phyloP scores from a whole-genome alignment of 23 tunicate species.

The Aplidium turbinatum region DNA sequence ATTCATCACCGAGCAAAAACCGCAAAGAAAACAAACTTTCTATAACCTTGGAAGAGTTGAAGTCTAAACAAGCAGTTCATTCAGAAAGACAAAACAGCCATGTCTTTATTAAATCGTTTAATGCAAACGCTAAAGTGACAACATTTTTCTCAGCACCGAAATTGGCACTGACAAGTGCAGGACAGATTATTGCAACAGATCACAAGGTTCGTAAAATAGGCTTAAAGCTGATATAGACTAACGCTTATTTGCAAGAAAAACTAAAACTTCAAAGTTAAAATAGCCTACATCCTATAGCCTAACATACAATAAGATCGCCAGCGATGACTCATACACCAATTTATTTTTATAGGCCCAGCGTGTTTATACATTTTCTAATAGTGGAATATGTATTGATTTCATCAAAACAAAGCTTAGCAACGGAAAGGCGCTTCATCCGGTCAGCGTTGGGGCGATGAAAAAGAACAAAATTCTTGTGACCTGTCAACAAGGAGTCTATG shows the following conservation, averaged over 20 bases:
- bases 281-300: too few relatives aligned
- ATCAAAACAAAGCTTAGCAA: constrained; percentile 33
- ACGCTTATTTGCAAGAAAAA: too few relatives aligned
- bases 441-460: constrained; percentile 45
- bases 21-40: background rate
- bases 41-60: background rate
- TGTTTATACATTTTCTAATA: constrained; percentile 24
- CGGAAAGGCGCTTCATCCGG: constrained; percentile 46
- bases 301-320: too few relatives aligned
- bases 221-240: too few relatives aligned
- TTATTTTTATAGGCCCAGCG: too few relatives aligned
- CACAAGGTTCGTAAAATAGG: constrained; percentile 39
- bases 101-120: constrained; percentile 33
- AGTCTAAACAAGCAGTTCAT: background rate
- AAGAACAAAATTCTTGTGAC: constrained; percentile 46
- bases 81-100: background rate
- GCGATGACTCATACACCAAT: too few relatives aligned
- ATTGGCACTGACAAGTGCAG: constrained; percentile 19
- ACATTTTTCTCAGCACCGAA: constrained; percentile 57
- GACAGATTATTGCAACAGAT: constrained; percentile 50
- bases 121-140: constrained; percentile 21
- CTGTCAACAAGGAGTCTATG: constrained; percentile 43
- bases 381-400: constrained; percentile 7
- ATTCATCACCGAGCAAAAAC: background rate
- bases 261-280: too few relatives aligned